Percentiles rank a stretch among this genome's conserved stretches.
phyloP scores from a whole-genome alignment of 1,140 invertebrate genomes.

The Drosophila malerkotliana region DNA sequence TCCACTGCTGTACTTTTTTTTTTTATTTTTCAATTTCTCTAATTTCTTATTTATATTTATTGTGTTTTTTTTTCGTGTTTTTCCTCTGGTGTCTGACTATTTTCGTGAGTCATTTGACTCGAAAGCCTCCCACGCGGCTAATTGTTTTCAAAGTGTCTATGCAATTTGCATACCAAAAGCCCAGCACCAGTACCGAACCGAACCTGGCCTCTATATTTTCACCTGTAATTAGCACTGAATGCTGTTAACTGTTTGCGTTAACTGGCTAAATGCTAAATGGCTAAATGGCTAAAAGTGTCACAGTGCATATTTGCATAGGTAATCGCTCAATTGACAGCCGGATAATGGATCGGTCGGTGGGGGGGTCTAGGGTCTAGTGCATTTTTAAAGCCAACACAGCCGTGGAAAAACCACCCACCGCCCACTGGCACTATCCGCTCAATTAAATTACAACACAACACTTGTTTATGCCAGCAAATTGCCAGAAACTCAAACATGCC shows the following conservation, averaged over 20 bases:
- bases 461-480: slow-evolving; percentile 3
- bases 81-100: slow-evolving; percentile 17
- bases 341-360: slow-evolving; percentile 1
- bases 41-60: slow-evolving; percentile 28
- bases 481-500: not conserved
- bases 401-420: not conserved
- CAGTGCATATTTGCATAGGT: slow-evolving; percentile 41
- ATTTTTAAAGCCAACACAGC: slow-evolving; percentile 29
- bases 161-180: slow-evolving; percentile 22
- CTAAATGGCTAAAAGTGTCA: slow-evolving; percentile 14
- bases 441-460: slow-evolving; percentile 1
- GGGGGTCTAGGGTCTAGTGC: not conserved
- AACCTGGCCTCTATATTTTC: not conserved
- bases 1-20: slow-evolving; percentile 1
- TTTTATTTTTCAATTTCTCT: slow-evolving; percentile 23
- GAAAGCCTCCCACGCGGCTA: slow-evolving; percentile 24
- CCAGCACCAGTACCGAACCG: not conserved
- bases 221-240: slow-evolving; percentile 18
- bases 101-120: slow-evolving; percentile 28
- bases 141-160: slow-evolving; percentile 17
- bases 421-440: not conserved
- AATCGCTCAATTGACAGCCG: slow-evolving; percentile 22
- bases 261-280: slow-evolving; percentile 2
- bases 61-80: slow-evolving; percentile 19
- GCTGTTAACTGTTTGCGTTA: slow-evolving; percentile 25